These are phyloP conservation scores for Okapia johnstoni DNA, from an alignment of 2,113 vertebrate genomes.

Conservation along the genomic window DNA sequence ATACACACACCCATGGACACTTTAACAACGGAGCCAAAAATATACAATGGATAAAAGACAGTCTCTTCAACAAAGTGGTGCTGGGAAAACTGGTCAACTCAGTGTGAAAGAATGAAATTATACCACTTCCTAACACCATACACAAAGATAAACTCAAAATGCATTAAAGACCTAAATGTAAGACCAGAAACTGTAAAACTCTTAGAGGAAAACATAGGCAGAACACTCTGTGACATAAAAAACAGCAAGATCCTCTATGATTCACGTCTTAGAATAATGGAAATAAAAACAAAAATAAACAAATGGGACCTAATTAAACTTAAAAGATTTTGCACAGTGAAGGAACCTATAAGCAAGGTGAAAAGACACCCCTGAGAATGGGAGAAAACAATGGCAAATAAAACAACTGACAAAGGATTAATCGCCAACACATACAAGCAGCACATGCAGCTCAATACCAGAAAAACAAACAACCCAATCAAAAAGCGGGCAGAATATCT, in stretches of 20 bases:
- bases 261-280: not conserved
- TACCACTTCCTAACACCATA: not conserved
- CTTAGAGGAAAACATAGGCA: not conserved
- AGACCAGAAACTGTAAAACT: not conserved
- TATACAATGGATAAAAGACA: not conserved
- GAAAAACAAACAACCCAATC: not conserved
- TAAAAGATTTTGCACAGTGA: not conserved
- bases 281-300: not conserved
- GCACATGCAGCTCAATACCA: not conserved
- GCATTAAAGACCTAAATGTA: not conserved
- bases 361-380: not conserved
- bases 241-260: not conserved
- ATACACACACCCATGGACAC: not conserved
- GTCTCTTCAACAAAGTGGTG: not conserved
- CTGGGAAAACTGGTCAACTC: not conserved
- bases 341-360: not conserved
- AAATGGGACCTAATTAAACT: not conserved
- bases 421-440: not conserved
- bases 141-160: not conserved
- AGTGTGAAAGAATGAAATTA: not conserved
- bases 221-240: not conserved
- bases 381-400: not conserved
- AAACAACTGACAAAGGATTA: not conserved
- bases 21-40: not conserved
- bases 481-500: not conserved